Percentiles rank a stretch among this genome's conserved stretches.
Evolutionary conservation across 2,888 invertebrate species (phyloP).

Genomic region (Noctua fimbriata): DNA sequence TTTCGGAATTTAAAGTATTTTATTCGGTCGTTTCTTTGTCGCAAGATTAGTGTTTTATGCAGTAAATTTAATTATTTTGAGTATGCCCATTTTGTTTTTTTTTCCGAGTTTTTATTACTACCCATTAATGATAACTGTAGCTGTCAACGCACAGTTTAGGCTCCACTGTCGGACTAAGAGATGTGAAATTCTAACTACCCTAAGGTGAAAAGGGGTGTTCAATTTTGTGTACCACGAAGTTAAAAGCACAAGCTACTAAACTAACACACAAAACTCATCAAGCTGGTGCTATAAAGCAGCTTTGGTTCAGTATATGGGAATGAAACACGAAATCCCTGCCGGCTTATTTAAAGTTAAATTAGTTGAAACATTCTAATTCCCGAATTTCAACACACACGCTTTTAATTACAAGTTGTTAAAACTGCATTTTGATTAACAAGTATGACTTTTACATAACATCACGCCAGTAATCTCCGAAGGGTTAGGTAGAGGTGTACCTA

Average conservation of each 20-base stretch:
- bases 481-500: too few relatives aligned
- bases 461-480: too few relatives aligned
- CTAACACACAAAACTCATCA: constrained; percentile 4
- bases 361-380: constrained; percentile 11
- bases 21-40: too few relatives aligned
- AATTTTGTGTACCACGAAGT: background rate
- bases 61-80: too few relatives aligned
- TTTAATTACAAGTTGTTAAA: constrained; percentile 12
- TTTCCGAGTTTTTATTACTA: too few relatives aligned
- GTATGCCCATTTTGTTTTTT: too few relatives aligned
- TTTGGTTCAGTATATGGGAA: background rate
- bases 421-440: background rate
- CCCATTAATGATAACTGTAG: too few relatives aligned
- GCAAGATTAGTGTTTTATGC: too few relatives aligned
- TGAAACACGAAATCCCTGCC: constrained; percentile 17
- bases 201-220: background rate
- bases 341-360: constrained; percentile 39
- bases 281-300: background rate
- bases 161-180: background rate
- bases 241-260: background rate
- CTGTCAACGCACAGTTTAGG: background rate
- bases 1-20: too few relatives aligned
- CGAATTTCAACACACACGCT: background rate
- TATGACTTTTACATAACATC: background rate
- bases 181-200: background rate